These are phyloP conservation scores for Hirtodrosophila cameraria DNA, from an alignment of 2,888 invertebrate species.

Conservation along the genomic window DNA sequence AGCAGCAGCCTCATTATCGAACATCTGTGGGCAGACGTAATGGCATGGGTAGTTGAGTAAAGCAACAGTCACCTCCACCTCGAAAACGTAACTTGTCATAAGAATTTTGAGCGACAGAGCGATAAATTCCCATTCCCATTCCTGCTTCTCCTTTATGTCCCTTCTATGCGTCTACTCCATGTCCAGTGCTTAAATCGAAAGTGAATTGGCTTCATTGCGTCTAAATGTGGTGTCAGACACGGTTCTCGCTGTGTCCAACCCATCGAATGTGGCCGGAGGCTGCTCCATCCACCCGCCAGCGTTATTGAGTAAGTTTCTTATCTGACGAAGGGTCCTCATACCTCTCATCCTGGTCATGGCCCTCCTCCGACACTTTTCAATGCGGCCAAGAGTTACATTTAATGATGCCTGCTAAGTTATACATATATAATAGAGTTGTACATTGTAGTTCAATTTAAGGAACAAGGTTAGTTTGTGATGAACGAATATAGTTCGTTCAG, in stretches of 20 bases:
- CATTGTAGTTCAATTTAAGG: too few species aligned
- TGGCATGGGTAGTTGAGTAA: slow-evolving; percentile 19
- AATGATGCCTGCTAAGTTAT: slow-evolving; percentile 79
- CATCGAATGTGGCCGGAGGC: slow-evolving; percentile 21
- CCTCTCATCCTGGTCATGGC: neutral
- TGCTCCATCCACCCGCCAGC: neutral
- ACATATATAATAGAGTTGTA: too few species aligned
- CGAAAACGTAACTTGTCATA: slow-evolving; percentile 43
- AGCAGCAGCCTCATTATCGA: slow-evolving; percentile 26
- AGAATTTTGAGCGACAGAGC: slow-evolving; percentile 43
- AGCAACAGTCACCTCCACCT: slow-evolving; percentile 5
- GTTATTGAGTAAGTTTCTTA: slow-evolving; percentile 42
- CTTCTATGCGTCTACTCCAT: neutral
- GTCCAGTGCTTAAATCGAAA: slow-evolving; percentile 26
- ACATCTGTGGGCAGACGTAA: slow-evolving; percentile 25
- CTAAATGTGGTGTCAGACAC: slow-evolving; percentile 72
- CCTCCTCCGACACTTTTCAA: slow-evolving; percentile 59
- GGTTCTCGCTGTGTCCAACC: slow-evolving; percentile 14
- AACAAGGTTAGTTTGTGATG: too few species aligned
- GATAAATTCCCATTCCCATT: slow-evolving; percentile 21
- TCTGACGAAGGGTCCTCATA: slow-evolving; percentile 27
- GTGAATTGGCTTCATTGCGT: slow-evolving; percentile 76
- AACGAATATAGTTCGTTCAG: too few species aligned
- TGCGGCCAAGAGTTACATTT: slow-evolving; percentile 69
- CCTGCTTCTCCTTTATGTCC: neutral